These are phyloP conservation scores for Tapirus terrestris DNA, from an alignment of 2,113 vertebrate genomes.

Conservation along the genomic window DNA sequence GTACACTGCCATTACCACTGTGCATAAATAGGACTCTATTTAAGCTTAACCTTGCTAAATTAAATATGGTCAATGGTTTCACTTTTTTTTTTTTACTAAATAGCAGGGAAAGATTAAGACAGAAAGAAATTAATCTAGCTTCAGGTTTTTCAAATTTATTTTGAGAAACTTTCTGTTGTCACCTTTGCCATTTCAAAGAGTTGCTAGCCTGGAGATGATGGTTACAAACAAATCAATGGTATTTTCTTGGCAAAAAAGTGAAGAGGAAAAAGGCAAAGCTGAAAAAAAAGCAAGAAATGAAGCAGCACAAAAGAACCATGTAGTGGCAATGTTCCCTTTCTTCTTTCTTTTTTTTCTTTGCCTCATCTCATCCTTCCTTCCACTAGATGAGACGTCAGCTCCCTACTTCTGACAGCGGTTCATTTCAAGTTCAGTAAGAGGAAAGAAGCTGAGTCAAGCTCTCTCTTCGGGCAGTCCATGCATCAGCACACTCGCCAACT, in stretches of 20 bases:
- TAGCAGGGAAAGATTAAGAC: neutral
- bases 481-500: neutral
- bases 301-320: neutral
- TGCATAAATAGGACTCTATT: neutral
- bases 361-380: constrained; percentile 20
- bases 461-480: constrained; percentile 51
- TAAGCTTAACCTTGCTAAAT: neutral
- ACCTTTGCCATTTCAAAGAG: neutral
- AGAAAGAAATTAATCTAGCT: constrained; percentile 15
- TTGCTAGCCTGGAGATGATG: neutral
- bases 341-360: neutral
- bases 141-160: constrained; percentile 9
- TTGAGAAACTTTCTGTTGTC: neutral
- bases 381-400: constrained; percentile 12
- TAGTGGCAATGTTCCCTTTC: neutral
- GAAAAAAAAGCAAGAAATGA: neutral
- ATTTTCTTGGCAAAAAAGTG: constrained; percentile 33
- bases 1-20: neutral
- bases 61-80: neutral
- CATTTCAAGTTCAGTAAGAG: constrained; percentile 60
- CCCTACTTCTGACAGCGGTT: constrained; percentile 20
- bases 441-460: constrained; percentile 60
- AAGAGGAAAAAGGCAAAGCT: constrained; percentile 2
- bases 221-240: neutral
- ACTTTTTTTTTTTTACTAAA: neutral